phyloP scores from a whole-genome alignment of 2,888 invertebrate genomes.

The Dione juno region DNA sequence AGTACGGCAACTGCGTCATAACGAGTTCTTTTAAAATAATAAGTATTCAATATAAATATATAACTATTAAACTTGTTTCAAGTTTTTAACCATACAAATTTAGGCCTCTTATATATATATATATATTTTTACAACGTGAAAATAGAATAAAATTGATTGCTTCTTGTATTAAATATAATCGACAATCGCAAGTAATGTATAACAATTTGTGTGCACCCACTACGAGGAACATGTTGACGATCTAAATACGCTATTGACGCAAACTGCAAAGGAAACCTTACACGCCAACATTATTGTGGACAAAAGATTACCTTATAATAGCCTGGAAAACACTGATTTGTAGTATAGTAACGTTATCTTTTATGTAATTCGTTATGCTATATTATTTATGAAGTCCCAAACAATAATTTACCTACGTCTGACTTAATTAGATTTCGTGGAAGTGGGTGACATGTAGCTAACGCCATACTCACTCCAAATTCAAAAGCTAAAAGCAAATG shows the following conservation, averaged over 20 bases:
- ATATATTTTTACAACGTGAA: no score
- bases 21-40: not conserved
- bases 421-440: no score
- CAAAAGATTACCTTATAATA: conserved; percentile 45
- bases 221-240: conserved; percentile 13
- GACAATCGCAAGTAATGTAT: conserved; percentile 8
- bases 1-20: not conserved
- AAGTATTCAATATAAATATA: not conserved
- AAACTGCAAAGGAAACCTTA: conserved; percentile 48
- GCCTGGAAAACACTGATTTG: conserved; percentile 29
- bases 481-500: no score
- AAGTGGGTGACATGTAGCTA: no score
- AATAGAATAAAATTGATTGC: not conserved
- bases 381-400: no score
- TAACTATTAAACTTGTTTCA: not conserved
- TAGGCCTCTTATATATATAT: no score
- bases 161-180: not conserved
- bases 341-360: not conserved
- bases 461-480: no score
- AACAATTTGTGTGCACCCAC: conserved; percentile 16
- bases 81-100: not conserved
- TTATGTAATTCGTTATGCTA: conserved; percentile 1
- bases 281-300: conserved; percentile 40
- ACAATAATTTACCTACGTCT: no score
- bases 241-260: conserved; percentile 41